Conservation (phyloP, 2,888 invertebrate genomes). For the Tanaodytes sp. region DNA sequence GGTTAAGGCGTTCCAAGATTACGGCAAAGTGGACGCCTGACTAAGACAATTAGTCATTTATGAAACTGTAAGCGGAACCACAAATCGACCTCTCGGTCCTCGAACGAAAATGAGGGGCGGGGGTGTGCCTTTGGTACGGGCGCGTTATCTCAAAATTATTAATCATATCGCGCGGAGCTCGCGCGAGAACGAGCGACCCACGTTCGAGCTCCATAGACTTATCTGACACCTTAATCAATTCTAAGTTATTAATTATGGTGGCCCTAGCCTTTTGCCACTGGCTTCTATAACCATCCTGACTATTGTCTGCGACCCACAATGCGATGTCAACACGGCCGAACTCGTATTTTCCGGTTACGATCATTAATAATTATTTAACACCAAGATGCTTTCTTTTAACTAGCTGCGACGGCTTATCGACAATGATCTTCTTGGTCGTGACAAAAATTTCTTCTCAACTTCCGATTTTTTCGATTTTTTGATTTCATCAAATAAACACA, state of each 20-base stretch:
- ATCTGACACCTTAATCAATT: constrained; percentile 73
- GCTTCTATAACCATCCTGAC: constrained; percentile 57
- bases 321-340: constrained; percentile 69
- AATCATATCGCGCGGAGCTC: constrained; percentile 69
- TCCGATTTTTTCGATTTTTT: no score
- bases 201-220: constrained; percentile 69
- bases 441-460: no score
- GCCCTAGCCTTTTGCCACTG: constrained; percentile 59
- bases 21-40: constrained; percentile 55
- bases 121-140: constrained; percentile 59
- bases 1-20: constrained; percentile 41
- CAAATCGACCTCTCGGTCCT: constrained; percentile 64
- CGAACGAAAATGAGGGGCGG: constrained; percentile 57
- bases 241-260: constrained; percentile 67
- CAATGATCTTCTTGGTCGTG: constrained; percentile 18
- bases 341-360: constrained; percentile 60
- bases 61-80: constrained; percentile 69
- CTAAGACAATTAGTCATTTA: constrained; percentile 70
- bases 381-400: constrained; percentile 48
- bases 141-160: constrained; percentile 72
- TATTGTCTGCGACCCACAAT: constrained; percentile 61
- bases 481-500: no score
- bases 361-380: constrained; percentile 68
- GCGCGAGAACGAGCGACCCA: constrained; percentile 59
- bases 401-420: constrained; percentile 42